phyloP scores from a whole-genome alignment of 2,888 invertebrate species.

The Drosophila birchii region DNA sequence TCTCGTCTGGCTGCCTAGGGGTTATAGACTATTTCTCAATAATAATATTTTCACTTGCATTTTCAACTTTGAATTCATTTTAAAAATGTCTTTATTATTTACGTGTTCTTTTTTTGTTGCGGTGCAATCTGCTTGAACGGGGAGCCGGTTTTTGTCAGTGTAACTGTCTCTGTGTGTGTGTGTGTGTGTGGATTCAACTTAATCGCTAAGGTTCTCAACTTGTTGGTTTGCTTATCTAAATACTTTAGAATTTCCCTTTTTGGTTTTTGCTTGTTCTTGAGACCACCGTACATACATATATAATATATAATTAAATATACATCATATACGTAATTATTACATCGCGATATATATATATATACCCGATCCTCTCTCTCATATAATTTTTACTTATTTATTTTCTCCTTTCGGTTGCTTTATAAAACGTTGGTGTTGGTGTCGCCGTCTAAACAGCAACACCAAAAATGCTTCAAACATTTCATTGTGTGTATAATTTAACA shows the following conservation, averaged over 20 bases:
- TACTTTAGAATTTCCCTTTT: conserved; percentile 80
- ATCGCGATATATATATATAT: conserved; percentile 60
- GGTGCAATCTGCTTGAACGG: conserved; percentile 42
- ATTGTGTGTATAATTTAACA: conserved; percentile 60
- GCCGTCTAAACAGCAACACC: conserved; percentile 65
- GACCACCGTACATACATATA: conserved; percentile 62
- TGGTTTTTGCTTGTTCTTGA: conserved; percentile 44
- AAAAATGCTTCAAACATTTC: conserved; percentile 79
- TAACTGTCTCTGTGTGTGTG: conserved; percentile 14
- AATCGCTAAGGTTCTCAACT: conserved; percentile 64
- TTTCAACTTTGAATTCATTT: conserved; percentile 47
- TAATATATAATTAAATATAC: conserved; percentile 68
- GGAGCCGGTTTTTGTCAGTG: conserved; percentile 26
- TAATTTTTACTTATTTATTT: conserved; percentile 45
- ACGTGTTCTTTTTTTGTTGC: conserved; percentile 10
- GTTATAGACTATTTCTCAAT: conserved; percentile 55
- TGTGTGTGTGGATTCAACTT: conserved; percentile 48
- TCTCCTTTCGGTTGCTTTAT: conserved; percentile 53
- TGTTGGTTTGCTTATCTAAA: conserved; percentile 71
- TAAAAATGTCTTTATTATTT: conserved; percentile 36
- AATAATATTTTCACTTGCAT: conserved; percentile 59
- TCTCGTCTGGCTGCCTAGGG: conserved; percentile 35
- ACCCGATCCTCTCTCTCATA: conserved; percentile 47
- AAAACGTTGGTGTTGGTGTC: conserved; percentile 76
- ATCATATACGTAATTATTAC: conserved; percentile 73